Percentiles rank a stretch among this genome's conserved stretches.
These are phyloP conservation scores for Silurus aristotelis DNA, from an alignment of 2,797 vertebrate species.

Conservation along the genomic window DNA sequence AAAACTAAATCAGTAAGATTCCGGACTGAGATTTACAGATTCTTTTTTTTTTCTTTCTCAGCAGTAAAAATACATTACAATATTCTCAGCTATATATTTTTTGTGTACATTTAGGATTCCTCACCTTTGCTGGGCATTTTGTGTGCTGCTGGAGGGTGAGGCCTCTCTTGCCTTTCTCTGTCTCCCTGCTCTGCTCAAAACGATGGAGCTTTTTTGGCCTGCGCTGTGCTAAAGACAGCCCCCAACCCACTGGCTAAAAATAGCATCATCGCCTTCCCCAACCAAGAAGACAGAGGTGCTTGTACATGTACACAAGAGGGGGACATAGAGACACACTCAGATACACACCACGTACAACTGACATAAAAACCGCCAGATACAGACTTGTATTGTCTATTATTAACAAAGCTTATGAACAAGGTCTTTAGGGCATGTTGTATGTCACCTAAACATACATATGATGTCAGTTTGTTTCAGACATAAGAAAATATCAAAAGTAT, in stretches of 20 bases:
- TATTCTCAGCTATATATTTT: background rate
- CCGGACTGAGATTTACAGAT: background rate
- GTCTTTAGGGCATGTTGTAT: background rate
- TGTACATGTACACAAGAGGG: slow-evolving; percentile 25
- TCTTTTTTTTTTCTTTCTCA: background rate
- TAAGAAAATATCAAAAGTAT: no score
- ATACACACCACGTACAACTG: slow-evolving; percentile 9
- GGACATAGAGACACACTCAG: slow-evolving; percentile 29
- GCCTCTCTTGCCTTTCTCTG: slow-evolving; percentile 46
- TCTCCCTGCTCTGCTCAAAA: slow-evolving; percentile 59
- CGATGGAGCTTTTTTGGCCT: slow-evolving; percentile 74
- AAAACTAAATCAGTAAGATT: background rate
- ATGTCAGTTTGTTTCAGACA: background rate
- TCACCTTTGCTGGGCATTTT: slow-evolving; percentile 81
- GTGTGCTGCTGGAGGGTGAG: slow-evolving; percentile 52
- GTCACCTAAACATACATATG: background rate
- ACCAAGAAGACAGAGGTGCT: slow-evolving; percentile 45
- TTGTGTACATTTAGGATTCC: slow-evolving; percentile 45
- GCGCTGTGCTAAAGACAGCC: slow-evolving; percentile 74
- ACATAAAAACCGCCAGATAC: slow-evolving; percentile 6
- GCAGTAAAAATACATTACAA: background rate
- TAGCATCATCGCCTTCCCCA: slow-evolving; percentile 68
- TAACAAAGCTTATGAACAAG: background rate
- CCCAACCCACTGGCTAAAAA: slow-evolving; percentile 73
- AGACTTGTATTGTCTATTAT: background rate